A percentile compares a stretch with the other conserved stretches of the same genome.
Conservation (phyloP, 2,888 invertebrate species). For the Eubasilissa splendida region DNA sequence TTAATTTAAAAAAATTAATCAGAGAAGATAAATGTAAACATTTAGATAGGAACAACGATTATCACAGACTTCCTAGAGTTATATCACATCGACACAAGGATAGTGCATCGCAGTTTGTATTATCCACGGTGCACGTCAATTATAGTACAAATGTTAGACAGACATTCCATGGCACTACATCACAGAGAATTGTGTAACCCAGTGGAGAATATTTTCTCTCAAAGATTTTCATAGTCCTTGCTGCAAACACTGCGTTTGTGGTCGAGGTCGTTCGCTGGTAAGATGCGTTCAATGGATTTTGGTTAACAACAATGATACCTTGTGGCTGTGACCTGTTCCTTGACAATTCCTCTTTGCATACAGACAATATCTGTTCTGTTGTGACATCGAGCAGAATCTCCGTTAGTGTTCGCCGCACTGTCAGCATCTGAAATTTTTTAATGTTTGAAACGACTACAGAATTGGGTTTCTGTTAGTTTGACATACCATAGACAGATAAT, state of each 20-base stretch:
- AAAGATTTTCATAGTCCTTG: constrained; percentile 21
- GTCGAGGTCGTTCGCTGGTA: constrained; percentile 10
- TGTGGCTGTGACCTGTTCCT: constrained; percentile 84
- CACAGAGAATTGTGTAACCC: not conserved
- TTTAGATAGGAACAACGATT: constrained; percentile 1
- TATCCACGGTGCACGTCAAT: constrained; percentile 15
- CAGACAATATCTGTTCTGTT: constrained; percentile 87
- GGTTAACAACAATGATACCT: constrained; percentile 77
- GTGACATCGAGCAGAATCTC: constrained; percentile 96
- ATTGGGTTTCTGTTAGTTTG: too few relatives aligned
- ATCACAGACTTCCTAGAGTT: constrained; percentile 22
- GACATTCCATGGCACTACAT: constrained; percentile 11
- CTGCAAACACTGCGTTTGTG: constrained; percentile 29
- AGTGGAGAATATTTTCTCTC: constrained; percentile 3
- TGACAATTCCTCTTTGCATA: constrained; percentile 89
- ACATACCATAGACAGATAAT: too few relatives aligned
- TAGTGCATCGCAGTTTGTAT: not conserved
- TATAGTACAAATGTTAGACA: constrained; percentile 5
- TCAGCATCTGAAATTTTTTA: constrained; percentile 74
- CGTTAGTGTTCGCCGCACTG: constrained; percentile 90
- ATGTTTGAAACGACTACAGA: too few relatives aligned
- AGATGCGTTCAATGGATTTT: constrained; percentile 48
- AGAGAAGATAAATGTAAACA: constrained; percentile 2
- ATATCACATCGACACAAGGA: constrained; percentile 20
- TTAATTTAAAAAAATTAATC: not conserved